Percentiles rank a stretch among this genome's conserved stretches.
phyloP scores from a whole-genome alignment of 1,140 invertebrate species.

The Cyclargus thomasi region DNA sequence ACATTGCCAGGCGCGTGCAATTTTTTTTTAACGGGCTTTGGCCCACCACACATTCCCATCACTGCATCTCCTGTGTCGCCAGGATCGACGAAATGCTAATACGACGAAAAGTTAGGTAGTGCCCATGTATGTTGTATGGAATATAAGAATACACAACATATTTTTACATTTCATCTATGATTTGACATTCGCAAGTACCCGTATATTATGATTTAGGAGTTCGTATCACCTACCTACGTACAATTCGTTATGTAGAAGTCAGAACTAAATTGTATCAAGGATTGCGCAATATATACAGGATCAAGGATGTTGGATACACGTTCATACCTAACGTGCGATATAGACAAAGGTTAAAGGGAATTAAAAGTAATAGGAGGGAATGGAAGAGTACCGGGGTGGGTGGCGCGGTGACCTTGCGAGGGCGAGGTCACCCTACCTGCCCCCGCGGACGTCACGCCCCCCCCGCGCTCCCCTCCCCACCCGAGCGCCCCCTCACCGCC shows the following conservation, averaged over 20 bases:
- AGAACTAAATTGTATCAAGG: neutral
- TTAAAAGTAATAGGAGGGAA: constrained; percentile 25
- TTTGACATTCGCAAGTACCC: too few relatives aligned
- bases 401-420: constrained; percentile 57
- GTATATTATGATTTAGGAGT: too few relatives aligned
- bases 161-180: too few relatives aligned
- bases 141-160: too few relatives aligned
- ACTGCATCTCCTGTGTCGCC: too few relatives aligned
- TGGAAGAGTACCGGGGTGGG: constrained; percentile 50
- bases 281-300: neutral
- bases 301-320: neutral
- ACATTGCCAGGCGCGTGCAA: too few relatives aligned
- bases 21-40: too few relatives aligned
- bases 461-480: constrained; percentile 21
- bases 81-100: too few relatives aligned
- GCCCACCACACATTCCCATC: too few relatives aligned
- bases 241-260: neutral
- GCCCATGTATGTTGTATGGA: too few relatives aligned
- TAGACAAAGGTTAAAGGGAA: constrained; percentile 14
- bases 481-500: constrained; percentile 20
- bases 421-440: constrained; percentile 57
- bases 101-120: too few relatives aligned
- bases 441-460: constrained; percentile 48
- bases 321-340: neutral
- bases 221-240: neutral